phyloP scores from a whole-genome alignment of 2,888 invertebrate species.

The Taphrorychus bicolor region DNA sequence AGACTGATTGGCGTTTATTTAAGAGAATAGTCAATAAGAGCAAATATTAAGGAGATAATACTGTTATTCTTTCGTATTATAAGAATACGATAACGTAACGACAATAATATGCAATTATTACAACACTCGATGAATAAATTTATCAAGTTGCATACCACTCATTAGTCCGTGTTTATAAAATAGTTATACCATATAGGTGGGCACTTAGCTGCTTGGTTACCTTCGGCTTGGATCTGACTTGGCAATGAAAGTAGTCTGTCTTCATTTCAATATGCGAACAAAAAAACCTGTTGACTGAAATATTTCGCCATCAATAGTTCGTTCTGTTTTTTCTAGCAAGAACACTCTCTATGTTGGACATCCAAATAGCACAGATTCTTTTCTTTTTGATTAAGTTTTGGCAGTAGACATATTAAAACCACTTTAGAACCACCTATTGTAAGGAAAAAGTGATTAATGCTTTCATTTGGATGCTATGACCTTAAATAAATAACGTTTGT shows the following conservation, averaged over 20 bases:
- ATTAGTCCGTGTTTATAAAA: constrained; percentile 12
- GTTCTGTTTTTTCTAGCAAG: background rate
- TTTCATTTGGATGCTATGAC: background rate
- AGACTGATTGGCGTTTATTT: background rate
- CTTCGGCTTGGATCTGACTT: constrained; percentile 20
- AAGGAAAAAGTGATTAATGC: no score
- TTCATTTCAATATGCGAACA: constrained; percentile 15
- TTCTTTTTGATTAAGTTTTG: background rate
- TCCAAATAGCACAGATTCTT: background rate
- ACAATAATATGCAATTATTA: background rate
- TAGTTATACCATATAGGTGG: constrained; percentile 16
- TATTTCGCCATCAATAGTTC: constrained; percentile 10
- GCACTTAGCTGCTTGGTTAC: constrained; percentile 21
- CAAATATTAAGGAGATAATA: background rate
- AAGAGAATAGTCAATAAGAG: background rate
- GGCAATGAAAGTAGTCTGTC: constrained; percentile 33
- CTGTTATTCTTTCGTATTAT: background rate
- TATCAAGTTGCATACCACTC: constrained; percentile 4
- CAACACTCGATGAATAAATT: constrained; percentile 3
- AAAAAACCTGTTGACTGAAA: constrained; percentile 11
- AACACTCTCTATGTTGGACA: background rate
- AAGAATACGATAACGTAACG: background rate
- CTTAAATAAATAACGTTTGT: background rate
- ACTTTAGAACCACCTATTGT: no score
- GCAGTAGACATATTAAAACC: no score